A percentile compares a stretch with the other conserved stretches of the same genome.
Evolutionary conservation across 2,888 invertebrate species (phyloP).

Genomic region (Pyrgus malvae): DNA sequence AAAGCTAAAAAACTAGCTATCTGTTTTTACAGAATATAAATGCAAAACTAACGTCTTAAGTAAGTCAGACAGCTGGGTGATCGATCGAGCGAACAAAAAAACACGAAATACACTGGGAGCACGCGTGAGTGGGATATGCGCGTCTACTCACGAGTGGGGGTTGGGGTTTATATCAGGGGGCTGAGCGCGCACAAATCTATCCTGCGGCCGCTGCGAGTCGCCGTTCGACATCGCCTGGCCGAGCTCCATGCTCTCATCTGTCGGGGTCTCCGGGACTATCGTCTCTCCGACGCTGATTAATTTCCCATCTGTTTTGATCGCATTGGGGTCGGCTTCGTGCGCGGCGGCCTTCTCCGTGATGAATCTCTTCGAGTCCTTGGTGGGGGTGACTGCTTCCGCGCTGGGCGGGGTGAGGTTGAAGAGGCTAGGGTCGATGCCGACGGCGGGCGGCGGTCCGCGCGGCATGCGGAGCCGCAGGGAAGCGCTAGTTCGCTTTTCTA

Average conservation of each 20-base stretch:
- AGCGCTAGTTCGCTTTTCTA: constrained; percentile 71
- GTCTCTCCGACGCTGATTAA: constrained; percentile 21
- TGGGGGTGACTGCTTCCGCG: constrained; percentile 67
- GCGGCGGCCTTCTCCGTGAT: constrained; percentile 34
- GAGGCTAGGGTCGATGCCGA: constrained; percentile 62
- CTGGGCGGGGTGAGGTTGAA: constrained; percentile 76
- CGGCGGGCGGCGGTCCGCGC: constrained; percentile 68
- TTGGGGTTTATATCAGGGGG: constrained; percentile 69
- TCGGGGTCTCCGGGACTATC: neutral
- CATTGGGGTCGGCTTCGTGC: neutral
- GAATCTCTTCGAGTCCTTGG: constrained; percentile 41
- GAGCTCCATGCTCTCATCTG: neutral
- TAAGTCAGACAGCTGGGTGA: neutral
- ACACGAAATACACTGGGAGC: constrained; percentile 23
- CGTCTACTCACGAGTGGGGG: constrained; percentile 79
- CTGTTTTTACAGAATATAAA: neutral
- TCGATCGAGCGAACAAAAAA: constrained; percentile 17
- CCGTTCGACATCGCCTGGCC: constrained; percentile 13
- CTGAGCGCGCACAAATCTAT: constrained; percentile 57
- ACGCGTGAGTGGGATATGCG: constrained; percentile 46
- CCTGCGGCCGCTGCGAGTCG: constrained; percentile 26
- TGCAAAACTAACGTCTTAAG: neutral
- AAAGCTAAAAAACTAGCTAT: no score
- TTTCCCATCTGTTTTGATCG: constrained; percentile 13
- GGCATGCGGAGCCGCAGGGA: constrained; percentile 69